These are phyloP conservation scores for Crocuta crocuta DNA, from an alignment of 2,113 vertebrate genomes.

Conservation along the genomic window DNA sequence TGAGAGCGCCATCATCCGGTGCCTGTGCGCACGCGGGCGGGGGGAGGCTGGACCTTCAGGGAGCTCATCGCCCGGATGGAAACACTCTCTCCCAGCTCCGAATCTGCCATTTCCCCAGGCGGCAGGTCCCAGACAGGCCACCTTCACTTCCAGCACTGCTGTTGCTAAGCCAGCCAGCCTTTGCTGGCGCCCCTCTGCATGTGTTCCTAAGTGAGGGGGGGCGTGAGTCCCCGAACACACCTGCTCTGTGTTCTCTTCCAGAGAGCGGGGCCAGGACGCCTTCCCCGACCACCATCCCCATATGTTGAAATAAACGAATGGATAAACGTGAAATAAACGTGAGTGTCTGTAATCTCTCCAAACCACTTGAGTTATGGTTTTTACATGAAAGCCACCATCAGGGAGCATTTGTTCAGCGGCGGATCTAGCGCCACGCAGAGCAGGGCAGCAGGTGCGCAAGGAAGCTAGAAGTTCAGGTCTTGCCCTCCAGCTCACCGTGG, in stretches of 20 bases:
- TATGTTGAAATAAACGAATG: background rate
- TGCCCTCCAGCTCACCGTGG: background rate
- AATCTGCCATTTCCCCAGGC: rapidly evolving
- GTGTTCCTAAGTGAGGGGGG: too few relatives aligned
- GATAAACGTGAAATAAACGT: too few relatives aligned
- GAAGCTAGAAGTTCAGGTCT: background rate
- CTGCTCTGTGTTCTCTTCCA: background rate
- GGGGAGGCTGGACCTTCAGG: rapidly evolving
- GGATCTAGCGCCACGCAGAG: too few relatives aligned
- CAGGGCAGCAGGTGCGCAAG: background rate
- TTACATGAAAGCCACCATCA: background rate
- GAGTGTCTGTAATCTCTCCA: too few relatives aligned
- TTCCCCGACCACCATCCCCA: rapidly evolving
- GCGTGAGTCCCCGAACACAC: background rate
- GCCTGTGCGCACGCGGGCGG: too few relatives aligned
- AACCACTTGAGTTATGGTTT: background rate
- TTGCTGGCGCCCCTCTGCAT: rapidly evolving
- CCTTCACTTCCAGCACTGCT: background rate
- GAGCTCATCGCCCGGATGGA: background rate
- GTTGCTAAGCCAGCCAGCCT: background rate
- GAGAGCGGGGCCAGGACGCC: rapidly evolving
- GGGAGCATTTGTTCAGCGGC: background rate
- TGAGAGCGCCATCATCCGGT: rapidly evolving
- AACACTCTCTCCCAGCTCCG: background rate
- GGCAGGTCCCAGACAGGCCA: background rate